Base-by-base conservation (phyloP, 2,113 vertebrate genomes). In the Oncorhynchus tshawytscha region DNA sequence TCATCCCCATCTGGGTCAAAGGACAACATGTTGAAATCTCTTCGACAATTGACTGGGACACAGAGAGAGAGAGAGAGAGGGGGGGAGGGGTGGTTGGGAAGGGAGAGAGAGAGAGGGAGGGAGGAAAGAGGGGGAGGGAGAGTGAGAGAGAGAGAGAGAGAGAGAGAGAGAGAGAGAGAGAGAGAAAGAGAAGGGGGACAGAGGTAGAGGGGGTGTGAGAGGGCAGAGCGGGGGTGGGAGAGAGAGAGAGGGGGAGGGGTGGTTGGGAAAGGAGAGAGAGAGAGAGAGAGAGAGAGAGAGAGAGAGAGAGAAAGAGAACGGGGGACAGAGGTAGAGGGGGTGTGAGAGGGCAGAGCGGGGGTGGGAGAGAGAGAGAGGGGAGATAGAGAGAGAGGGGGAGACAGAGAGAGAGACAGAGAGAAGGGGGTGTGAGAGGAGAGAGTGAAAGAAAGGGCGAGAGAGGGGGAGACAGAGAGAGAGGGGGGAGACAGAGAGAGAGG, bases 21-120 rank as follows among this genome's bases (percentile, higher is more conserved):
- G 25, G 64, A 13, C 64, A 66, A 16, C 24, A 66, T n/a, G n/a
- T n/a, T n/a, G n/a, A n/a, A n/a, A n/a, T 20, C 71, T 45, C 62
- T 54, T 15, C 13, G 75, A 39, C 22, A 70, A 66, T 69, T 77
- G 24, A n/a, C 70, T 71, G 24, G 71, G 20, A 31, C 67, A 20
- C 59, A 27, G n/a, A 0, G 13, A 13, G 24, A 8, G 62, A 27
- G 13, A 3, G 12, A 5, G n/a, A 15, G 24, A 3, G 62, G 2
- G 1, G 13, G 11, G 2, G 13, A 1, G 9, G 9, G 13, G 3
- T 0, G 2, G 27, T 27, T 27, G 2, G 27, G 27, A 27, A 27
- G n/a, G 25, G 24, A 3, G 13, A 25, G 24, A 8, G 62, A 25
- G 24, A 22, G 60, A 0, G 9, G 12, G 13, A 0, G 9, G 12